A percentile compares a stretch with the other conserved stretches of the same genome.
Conservation (phyloP, 2,888 invertebrate species). For the Ophraella communa region DNA sequence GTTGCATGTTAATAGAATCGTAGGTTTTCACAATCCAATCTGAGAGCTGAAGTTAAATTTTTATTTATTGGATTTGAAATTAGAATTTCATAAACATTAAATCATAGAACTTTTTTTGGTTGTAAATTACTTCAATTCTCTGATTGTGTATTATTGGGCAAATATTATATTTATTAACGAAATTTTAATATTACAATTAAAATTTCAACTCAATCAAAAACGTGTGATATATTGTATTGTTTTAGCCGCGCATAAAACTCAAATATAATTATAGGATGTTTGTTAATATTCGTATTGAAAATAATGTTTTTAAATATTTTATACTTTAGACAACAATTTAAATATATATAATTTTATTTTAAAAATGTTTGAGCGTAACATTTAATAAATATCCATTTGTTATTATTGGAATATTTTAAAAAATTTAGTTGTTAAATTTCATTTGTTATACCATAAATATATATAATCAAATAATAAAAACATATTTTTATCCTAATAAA, state of each 20-base stretch:
- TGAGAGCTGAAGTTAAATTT: not conserved
- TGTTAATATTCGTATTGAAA: not conserved
- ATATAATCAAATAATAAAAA: no score
- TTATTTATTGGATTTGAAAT: no score
- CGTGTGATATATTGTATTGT: slow-evolving; percentile 11
- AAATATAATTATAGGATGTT: not conserved
- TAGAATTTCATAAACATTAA: no score
- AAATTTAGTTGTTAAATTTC: not conserved
- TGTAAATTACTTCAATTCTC: not conserved
- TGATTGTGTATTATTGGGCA: not conserved
- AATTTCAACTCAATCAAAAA: slow-evolving; percentile 19
- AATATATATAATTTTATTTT: not conserved
- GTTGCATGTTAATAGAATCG: not conserved
- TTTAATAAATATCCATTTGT: not conserved
- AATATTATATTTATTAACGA: not conserved
- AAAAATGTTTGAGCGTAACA: not conserved
- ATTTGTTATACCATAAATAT: not conserved
- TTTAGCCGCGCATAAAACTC: not conserved
- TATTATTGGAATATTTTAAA: not conserved
- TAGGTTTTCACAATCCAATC: not conserved
- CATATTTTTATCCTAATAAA: slow-evolving; percentile 10
- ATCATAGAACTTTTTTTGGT: no score
- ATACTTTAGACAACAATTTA: not conserved
- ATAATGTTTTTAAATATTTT: not conserved
- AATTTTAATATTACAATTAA: not conserved